Conservation (phyloP, 2,113 vertebrate genomes). For the Calonectris borealis region DNA sequence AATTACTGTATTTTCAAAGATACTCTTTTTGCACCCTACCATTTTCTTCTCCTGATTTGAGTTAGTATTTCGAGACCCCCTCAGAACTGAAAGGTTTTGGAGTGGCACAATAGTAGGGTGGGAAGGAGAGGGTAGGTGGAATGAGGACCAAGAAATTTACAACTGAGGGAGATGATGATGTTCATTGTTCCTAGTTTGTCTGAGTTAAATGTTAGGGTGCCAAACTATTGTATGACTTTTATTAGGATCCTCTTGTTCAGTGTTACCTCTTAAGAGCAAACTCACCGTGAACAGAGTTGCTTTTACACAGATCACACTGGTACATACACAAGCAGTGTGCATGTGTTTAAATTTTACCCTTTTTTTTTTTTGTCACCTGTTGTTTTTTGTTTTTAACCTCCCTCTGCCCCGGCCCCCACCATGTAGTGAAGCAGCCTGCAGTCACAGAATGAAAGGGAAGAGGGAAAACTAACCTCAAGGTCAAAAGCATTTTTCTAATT, state of each 20-base stretch:
- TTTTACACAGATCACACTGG: background rate
- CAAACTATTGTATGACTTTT: background rate
- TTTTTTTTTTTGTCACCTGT: background rate
- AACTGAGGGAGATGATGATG: background rate
- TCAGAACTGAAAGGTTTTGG: background rate
- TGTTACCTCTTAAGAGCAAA: background rate
- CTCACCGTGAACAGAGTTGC: background rate
- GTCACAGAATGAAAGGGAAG: background rate
- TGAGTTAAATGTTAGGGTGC: background rate
- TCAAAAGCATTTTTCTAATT: slow-evolving; percentile 7
- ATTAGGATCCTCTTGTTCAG: background rate
- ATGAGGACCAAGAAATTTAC: background rate
- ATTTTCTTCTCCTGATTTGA: background rate
- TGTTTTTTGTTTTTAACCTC: background rate
- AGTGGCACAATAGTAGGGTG: background rate
- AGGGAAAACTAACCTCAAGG: background rate
- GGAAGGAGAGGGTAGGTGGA: background rate
- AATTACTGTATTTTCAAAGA: background rate
- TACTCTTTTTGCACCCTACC: background rate
- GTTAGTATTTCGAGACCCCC: background rate
- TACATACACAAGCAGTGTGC: background rate
- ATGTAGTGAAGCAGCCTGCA: background rate
- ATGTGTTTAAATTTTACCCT: background rate
- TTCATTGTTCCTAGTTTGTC: background rate
- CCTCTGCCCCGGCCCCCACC: too few relatives aligned